Conservation (phyloP, 2,797 vertebrate genomes). For the Enoplosus armatus region DNA sequence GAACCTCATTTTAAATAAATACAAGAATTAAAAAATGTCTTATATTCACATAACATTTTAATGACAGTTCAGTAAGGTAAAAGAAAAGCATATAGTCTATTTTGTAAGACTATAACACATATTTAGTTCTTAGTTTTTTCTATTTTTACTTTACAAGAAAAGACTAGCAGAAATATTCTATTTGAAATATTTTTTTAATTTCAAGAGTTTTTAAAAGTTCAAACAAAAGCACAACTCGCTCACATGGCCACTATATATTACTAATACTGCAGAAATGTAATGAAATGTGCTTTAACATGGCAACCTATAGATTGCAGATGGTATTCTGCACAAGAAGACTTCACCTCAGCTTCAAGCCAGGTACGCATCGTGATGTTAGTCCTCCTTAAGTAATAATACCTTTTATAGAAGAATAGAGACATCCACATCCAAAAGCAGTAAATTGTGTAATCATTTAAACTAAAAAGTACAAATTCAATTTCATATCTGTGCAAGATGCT, state of each 20-base stretch:
- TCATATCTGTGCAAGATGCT: background rate
- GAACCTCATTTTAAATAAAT: conserved; percentile 2
- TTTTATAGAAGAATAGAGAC: background rate
- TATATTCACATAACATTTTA: background rate
- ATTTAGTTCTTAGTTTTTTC: background rate
- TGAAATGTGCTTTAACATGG: too few relatives aligned
- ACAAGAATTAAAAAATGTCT: background rate
- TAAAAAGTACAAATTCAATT: background rate
- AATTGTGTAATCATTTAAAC: background rate
- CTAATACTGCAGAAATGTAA: background rate
- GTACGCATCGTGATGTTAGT: background rate
- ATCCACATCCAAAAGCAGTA: background rate
- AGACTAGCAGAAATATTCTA: background rate
- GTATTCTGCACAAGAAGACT: too few relatives aligned
- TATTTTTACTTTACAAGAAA: background rate
- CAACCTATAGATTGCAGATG: too few relatives aligned
- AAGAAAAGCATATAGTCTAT: too few relatives aligned
- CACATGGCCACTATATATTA: background rate
- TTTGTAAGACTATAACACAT: background rate
- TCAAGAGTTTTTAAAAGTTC: background rate
- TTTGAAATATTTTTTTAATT: background rate
- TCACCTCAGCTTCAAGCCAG: background rate
- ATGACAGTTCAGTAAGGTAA: background rate
- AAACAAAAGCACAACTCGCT: background rate
- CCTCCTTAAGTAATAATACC: background rate